Evolutionary conservation across 2,113 vertebrate genomes (phyloP).

Genomic region (Narcine bancroftii): DNA sequence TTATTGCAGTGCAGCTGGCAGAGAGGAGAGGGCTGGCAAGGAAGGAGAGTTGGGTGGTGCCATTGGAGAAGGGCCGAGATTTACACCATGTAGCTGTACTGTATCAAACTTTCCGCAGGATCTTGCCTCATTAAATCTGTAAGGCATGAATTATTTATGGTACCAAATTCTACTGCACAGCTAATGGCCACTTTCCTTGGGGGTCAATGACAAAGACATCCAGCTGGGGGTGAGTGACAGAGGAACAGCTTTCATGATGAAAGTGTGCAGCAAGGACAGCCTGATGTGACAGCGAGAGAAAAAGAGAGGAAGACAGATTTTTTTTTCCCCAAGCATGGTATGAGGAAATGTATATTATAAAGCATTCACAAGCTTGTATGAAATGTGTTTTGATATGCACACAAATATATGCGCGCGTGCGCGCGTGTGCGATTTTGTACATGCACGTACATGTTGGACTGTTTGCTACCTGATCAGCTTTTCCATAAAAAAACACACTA

Average conservation of each 20-base stretch:
- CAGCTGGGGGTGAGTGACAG: conserved; percentile 27
- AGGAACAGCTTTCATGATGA: conserved; percentile 31
- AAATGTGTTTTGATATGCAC: neutral
- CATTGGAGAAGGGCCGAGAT: neutral
- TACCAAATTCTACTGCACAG: conserved; percentile 23
- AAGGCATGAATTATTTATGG: conserved; percentile 31
- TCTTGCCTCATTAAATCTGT: conserved; percentile 31
- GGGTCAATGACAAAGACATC: conserved; percentile 35
- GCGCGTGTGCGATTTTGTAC: neutral
- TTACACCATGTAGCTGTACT: neutral
- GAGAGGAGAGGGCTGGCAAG: neutral
- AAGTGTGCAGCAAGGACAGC: conserved; percentile 19
- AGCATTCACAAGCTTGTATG: neutral
- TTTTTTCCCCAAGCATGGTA: neutral
- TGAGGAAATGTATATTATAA: conserved; percentile 19
- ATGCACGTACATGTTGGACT: neutral
- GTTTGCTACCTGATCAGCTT: conserved; percentile 17
- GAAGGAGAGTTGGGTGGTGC: neutral
- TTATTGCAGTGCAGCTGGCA: neutral
- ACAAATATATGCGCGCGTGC: neutral
- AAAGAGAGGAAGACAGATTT: neutral
- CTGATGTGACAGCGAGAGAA: conserved; percentile 10
- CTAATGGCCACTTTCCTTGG: conserved; percentile 35
- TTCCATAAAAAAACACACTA: conserved; percentile 11
- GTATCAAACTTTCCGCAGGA: conserved; percentile 23